phyloP scores from a whole-genome alignment of 2,113 vertebrate genomes.

The Xenus cinereus region DNA sequence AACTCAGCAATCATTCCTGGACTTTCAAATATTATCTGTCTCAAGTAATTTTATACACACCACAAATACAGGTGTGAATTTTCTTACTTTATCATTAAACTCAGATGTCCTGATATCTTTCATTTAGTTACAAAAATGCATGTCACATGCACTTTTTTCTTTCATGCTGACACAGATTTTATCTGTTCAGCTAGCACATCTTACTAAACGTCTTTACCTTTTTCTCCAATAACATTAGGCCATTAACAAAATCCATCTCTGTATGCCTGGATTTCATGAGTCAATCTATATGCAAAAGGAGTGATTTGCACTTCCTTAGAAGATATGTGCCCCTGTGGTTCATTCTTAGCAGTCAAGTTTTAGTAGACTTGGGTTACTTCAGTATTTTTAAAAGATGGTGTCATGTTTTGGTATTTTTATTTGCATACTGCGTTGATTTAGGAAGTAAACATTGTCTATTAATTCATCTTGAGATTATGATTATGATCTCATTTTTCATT shows the following conservation, averaged over 20 bases:
- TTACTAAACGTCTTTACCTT: background rate
- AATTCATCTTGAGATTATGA: background rate
- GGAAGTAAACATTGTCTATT: background rate
- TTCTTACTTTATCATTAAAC: background rate
- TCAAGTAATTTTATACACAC: slow-evolving; percentile 16
- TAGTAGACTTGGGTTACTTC: background rate
- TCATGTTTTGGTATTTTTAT: background rate
- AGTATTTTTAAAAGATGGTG: background rate
- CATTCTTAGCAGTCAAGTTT: background rate
- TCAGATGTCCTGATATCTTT: background rate
- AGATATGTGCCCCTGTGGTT: background rate
- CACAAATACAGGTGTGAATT: background rate
- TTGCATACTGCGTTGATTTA: background rate
- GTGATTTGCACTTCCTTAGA: background rate
- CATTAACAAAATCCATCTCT: background rate
- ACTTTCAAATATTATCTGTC: slow-evolving; percentile 4
- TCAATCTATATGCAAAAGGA: background rate
- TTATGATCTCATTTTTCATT: background rate
- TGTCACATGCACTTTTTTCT: background rate
- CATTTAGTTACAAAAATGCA: background rate
- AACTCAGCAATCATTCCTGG: background rate
- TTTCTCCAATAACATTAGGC: background rate
- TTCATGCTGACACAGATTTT: background rate
- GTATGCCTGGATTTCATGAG: background rate
- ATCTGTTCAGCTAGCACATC: background rate